Evolutionary conservation across 1,140 invertebrate genomes (phyloP), one percentile per base, ranked within the genome.

Genomic region (Mactra quadrangularis): DNA sequence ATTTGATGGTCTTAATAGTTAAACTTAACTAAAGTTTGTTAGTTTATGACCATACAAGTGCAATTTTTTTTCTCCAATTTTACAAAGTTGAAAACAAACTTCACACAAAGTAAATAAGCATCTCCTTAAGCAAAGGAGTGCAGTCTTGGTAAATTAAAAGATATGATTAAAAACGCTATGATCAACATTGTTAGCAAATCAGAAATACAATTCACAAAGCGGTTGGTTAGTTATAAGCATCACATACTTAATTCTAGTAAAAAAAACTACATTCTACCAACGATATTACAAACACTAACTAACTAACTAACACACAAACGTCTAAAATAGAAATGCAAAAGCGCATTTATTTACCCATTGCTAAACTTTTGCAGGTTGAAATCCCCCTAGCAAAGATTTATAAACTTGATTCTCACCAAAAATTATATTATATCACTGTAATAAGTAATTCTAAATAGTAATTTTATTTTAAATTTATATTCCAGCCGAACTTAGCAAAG

Each of bases 311-410:
- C 33, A 31, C 38, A 68, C 64, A 68, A 68, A 68, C 45, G 25
- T n/a, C n/a, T n/a, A n/a, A n/a, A n/a, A n/a, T 25, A 68, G 25
- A 68, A 64, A 31, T 68, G 64, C 64, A 68, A 68, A 57, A 68
- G 33, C 38, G 4, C 64, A 17, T 50, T 52, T 7, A 66, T 52
- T 68, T 68, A 68, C 64, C 64, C 64, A 68, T 68, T 45, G 64
- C 64, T 29, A n/a, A n/a, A n/a, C n/a, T 52, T 62, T 19, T 29
- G 15, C 25, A 15, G 3, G 64, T 19, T 45, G 25, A 27, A 22
- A 25, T 25, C 19, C 4, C 31, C 45, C 17, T 50, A 17, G 6
- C 33, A 29, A 22, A n/a, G n/a, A n/a, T 47, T 29, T 22, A 52
- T 50, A 68, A 68, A 50, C 41, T 62, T 68, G 52, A 52, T 29